Evolutionary conservation across 2,113 vertebrate species (phyloP), one percentile per base, ranked within the genome.

Genomic region (Xiphophorus hellerii): DNA sequence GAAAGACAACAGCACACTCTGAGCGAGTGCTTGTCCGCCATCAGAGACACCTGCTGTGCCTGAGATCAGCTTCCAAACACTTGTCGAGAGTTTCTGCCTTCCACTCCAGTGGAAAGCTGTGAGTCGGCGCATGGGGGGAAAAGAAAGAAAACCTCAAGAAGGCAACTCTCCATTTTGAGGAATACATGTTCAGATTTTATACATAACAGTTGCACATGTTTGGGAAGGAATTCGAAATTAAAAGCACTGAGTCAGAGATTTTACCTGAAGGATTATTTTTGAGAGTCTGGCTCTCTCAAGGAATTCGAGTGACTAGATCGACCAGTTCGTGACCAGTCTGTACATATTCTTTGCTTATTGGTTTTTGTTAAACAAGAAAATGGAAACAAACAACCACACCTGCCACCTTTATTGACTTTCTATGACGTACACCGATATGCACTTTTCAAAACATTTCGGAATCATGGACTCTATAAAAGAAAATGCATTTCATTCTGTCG

Each of bases 1-100:
- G 66, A 70, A 73, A 48, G 30, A 76, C 69, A 64, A 62, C 33
- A 60, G 67, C 29, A 71, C 65, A 51, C 73, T 81, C 75, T 79
- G 73, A 78, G 74, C 66, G 74, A 84, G 62, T 7, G 29, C 29
- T 69, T 58, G 71, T 82, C n/a, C 58, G 20, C 70, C 30, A 78
- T 82, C 69, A 70, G 75, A 83, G 71, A 5, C 22, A 48, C 31
- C 77, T 78, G 78, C 78, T 85, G 77, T 12, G 29, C 37, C 70
- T 42, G 67, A 76, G 70, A 89, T 78, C 81, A 74, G 66, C 68
- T 80, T 62, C 71, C 62, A 64, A 80, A 81, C 73, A 82, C 64
- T 85, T 80, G 77, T 86, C 79, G 86, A 75, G 66, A 76, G 70
- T 78, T 86, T 74, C 69, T 62, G 63, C 78, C 78, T 78, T 61